Evolutionary conservation across 1,140 invertebrate genomes (phyloP).

Genomic region (Vollenhovia emeryi): DNA sequence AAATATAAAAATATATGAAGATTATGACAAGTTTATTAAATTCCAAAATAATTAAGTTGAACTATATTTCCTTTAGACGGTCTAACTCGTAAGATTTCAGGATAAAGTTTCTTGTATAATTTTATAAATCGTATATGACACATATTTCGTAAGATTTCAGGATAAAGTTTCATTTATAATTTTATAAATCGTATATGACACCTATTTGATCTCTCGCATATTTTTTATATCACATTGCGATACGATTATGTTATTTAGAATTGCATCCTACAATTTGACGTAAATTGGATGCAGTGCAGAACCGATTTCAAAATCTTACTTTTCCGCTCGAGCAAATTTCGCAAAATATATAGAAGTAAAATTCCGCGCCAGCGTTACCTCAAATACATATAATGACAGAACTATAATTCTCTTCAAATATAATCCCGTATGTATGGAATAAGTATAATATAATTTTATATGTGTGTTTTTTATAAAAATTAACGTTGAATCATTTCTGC

Average conservation of each 20-base stretch:
- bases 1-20: neutral
- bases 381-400: no score
- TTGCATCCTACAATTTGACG: neutral
- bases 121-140: neutral
- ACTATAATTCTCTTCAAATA: no score
- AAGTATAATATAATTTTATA: no score
- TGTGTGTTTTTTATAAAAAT: no score
- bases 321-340: no score
- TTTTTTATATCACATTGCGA: neutral
- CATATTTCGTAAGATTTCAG: neutral
- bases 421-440: no score
- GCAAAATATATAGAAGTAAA: no score
- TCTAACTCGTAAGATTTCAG: neutral
- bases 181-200: neutral
- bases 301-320: no score
- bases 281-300: no score
- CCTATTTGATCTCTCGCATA: neutral
- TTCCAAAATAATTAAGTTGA: neutral
- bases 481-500: no score
- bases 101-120: neutral
- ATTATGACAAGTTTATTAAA: constrained; percentile 1
- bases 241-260: neutral
- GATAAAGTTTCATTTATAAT: neutral
- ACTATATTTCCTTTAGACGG: neutral
- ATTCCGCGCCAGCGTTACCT: no score